Evolutionary conservation across 2,113 vertebrate genomes (phyloP), one percentile per base, ranked within the genome.

Genomic region (Reinhardtius hippoglossoides): DNA sequence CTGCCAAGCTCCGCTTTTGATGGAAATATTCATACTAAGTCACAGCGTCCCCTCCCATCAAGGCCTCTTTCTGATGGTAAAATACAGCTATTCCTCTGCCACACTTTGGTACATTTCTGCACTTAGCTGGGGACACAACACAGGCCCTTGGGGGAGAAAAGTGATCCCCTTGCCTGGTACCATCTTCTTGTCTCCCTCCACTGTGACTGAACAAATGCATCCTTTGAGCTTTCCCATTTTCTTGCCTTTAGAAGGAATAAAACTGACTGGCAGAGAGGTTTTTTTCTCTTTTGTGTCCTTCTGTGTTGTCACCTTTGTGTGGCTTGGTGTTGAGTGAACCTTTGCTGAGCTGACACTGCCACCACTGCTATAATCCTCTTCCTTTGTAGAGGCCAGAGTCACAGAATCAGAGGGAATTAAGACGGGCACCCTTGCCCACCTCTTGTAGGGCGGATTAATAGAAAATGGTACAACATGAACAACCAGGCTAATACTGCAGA

Each of bases 221-320:
- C 81, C 75, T 76, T 73, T 87, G 63, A 86, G 78, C 56, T 60
- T 83, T 65, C 60, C 76, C 31, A 76, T 78, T 81, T 88, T 74
- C 50, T 82, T 66, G 54, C 75, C 54, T 74, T 82, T 55, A 12
- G 35, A 61, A 23, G 71, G 27, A 70, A 76, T 75, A 67, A 83
- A 81, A 63, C 31, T 40, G 27, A 81, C 40, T 59, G 60, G n/a
- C 27, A 62, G 58, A 20, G 26, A 7, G n/a, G 4, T 58, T 62
- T 52, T 76, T 52, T 56, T 23, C 14, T 9, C 14, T 0, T 9
- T 5, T 35, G 26, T 5, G 31, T 62, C 57, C 59, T n/a, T 65
- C 40, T 60, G 14, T 62, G 21, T 73, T 67, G n/a, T 71, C 63
- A 67, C 55, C 63, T 63, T 52, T 63, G 60, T 57, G 27, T 57